Conservation (phyloP, 2,113 vertebrate species). For the Chascanopsetta lugubris region DNA sequence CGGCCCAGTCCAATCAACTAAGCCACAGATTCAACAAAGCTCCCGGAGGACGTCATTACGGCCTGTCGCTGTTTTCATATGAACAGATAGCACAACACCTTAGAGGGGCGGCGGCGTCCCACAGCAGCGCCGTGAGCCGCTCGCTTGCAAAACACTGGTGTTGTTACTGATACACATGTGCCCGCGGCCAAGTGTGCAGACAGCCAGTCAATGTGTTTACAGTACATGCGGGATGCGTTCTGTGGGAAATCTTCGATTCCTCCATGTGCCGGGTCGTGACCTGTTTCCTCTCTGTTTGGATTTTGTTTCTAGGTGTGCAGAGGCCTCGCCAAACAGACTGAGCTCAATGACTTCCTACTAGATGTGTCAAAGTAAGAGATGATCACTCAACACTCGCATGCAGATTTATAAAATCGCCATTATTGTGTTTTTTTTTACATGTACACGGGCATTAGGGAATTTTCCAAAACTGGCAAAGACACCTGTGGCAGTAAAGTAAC, state of each 20-base stretch:
- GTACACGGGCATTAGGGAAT: too few relatives aligned
- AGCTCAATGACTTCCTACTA: conserved; percentile 98
- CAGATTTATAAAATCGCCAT: too few relatives aligned
- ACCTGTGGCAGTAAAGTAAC: too few relatives aligned
- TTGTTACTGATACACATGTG: conserved; percentile 27
- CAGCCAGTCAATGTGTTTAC: conserved; percentile 24
- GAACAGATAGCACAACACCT: conserved; percentile 65
- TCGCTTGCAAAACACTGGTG: conserved; percentile 42
- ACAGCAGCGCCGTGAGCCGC: conserved; percentile 50
- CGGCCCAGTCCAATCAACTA: conserved; percentile 72
- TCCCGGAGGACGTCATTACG: conserved; percentile 78
- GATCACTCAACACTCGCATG: conserved; percentile 2
- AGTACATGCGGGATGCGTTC: conserved; percentile 19
- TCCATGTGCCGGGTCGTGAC: conserved; percentile 14
- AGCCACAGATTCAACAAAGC: conserved; percentile 66
- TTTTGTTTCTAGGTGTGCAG: conserved; percentile 87
- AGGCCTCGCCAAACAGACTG: conserved; percentile 98
- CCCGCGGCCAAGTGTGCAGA: conserved; percentile 26
- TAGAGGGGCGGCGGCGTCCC: conserved; percentile 62
- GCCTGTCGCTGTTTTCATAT: conserved; percentile 67
- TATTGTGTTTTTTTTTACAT: too few relatives aligned
- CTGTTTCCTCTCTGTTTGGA: conserved; percentile 7
- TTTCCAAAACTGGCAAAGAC: too few relatives aligned
- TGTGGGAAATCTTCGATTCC: conserved; percentile 14
- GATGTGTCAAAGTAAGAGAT: conserved; percentile 97